Evolutionary conservation across 2,113 vertebrate genomes (phyloP).

Genomic region (Nycticryphes semicollaris): DNA sequence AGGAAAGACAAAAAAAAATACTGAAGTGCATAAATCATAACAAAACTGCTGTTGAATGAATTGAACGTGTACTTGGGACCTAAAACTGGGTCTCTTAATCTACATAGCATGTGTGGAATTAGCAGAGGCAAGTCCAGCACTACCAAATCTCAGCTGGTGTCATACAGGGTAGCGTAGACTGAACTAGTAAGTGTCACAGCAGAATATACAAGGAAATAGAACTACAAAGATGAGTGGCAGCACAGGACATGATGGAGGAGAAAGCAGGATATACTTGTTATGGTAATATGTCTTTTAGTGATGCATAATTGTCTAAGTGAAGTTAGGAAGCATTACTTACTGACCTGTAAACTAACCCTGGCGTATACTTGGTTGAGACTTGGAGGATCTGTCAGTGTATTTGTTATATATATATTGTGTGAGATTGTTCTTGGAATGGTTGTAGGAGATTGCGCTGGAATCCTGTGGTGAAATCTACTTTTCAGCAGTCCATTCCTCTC

Average conservation of each 20-base stretch:
- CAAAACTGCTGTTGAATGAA: neutral
- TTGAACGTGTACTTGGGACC: rapidly evolving
- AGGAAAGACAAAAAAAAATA: neutral
- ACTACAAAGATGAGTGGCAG: neutral
- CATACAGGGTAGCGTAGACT: rapidly evolving
- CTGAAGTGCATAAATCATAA: neutral
- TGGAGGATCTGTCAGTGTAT: neutral
- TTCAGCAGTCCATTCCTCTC: neutral
- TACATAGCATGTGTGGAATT: rapidly evolving
- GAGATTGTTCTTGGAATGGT: neutral
- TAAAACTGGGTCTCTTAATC: neutral
- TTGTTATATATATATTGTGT: rapidly evolving
- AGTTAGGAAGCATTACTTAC: neutral
- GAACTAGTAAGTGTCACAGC: neutral
- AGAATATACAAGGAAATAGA: neutral
- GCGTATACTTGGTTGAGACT: neutral
- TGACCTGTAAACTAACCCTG: neutral
- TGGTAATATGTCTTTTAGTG: neutral
- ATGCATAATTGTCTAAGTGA: neutral
- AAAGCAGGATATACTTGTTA: neutral
- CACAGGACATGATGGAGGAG: neutral
- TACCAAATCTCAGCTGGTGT: neutral
- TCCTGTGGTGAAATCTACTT: neutral
- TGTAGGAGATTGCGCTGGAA: neutral
- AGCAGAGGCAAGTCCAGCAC: neutral